Evolutionary conservation across 2,797 vertebrate species (phyloP), one percentile per base, ranked within the genome.

Genomic region (Pangasius krempfi): DNA sequence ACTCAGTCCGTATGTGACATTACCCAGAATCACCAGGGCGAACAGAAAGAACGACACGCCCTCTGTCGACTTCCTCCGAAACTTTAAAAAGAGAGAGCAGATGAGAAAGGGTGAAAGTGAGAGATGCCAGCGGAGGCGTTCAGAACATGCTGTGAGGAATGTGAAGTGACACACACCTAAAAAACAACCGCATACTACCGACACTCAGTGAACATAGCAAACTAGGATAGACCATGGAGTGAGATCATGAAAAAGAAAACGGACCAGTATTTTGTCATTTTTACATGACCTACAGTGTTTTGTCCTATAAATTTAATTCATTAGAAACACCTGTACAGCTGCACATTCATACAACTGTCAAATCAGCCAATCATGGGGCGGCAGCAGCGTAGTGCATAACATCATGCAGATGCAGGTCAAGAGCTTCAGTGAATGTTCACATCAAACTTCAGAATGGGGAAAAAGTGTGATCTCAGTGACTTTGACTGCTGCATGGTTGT

Each of bases 41-140:
- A 99, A 99, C 83, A 99, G 96, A 6, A 96, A 97, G 93, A 95
- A 97, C 10, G 99, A 99, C 72, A 99, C 91, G 0, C 99, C 99
- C 0, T 95, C 92, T 0, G 98, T 99, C 0, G 98, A 99, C 92
- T 97, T 97, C 92, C 98, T 97, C 78, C 93, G 95, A 91, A 96
- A 97, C 99, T 99, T 92, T 47, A 85, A 50, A 80, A 86, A 0
- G 10, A 89, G 27, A 80, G 3, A 2, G 20, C 6, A 87, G 56
- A 12, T n/a, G 22, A 79, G 33, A 76, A n/a, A 40, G 40, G 25
- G 66, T 44, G 30, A 73, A 50, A 18, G 40, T 33, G 40, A 84
- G 50, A 66, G 75, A 64, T 80, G 60, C 58, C 52, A 56, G 54
- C 1, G 3, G 37, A 33, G 30, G 47, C 18, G 18, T 83, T 72